Evolutionary conservation across 2,888 invertebrate species (phyloP), one percentile per base, ranked within the genome.

Genomic region (Eumacrocentrus americanus): DNA sequence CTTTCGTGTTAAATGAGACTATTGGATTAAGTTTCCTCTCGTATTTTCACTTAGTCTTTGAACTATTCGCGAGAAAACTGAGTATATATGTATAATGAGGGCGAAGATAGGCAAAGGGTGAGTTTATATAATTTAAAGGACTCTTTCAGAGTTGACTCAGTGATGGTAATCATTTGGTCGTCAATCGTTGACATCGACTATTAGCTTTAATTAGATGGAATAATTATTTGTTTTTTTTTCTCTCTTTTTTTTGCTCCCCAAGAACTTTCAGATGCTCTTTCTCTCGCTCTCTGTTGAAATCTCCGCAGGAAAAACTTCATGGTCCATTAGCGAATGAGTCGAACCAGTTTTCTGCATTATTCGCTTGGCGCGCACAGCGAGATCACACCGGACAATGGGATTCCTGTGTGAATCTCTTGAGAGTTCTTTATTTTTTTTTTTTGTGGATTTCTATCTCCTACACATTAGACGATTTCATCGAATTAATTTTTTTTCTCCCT

Each of bases 281-380:
- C 18, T 47, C n/a, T 44, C 38, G 34, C n/a, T n/a, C n/a, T n/a
- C n/a, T n/a, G n/a, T n/a, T n/a, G n/a, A n/a, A n/a, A n/a, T n/a
- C n/a, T n/a, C n/a, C n/a, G n/a, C n/a, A n/a, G 37, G 22, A 47
- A 23, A 54, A 59, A 46, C 47, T 47, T 38, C 25, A 40, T 54
- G 53, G 53, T 59, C 53, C 59, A 59, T 53, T 54, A 59, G 53
- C 25, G 40, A 59, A 59, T 59, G 53, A 59, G 53, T 59, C 53
- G 53, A 59, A 53, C 47, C 37, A 29, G 20, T 59, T 59, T 54
- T 59, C 47, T 29, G 48, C 59, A 54, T 59, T 59, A 53, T 53
- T 48, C 47, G 20, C 12, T n/a, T 22, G 6, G 12, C 46, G n/a
- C 23, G n/a, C 25, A n/a, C 25, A 25, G 12, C 25, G 46, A 25